These are phyloP conservation scores for Rhinogobius similis DNA, from an alignment of 2,113 vertebrate genomes.

Conservation along the genomic window DNA sequence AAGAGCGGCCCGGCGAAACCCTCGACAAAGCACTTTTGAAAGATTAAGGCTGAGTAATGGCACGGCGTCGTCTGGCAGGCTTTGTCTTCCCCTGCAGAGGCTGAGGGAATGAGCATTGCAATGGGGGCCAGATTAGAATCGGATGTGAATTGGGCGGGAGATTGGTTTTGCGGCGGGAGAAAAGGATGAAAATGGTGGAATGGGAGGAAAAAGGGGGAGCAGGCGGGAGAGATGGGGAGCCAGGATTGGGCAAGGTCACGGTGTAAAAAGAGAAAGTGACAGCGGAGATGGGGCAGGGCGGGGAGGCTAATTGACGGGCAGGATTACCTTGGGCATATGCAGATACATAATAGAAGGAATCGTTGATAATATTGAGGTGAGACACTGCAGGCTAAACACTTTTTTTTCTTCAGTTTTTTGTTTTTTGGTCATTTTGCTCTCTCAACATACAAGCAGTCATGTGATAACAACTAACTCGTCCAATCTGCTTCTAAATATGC, in stretches of 20 bases:
- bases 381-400: too few relatives aligned
- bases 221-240: conserved; percentile 29
- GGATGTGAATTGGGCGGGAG: conserved; percentile 67
- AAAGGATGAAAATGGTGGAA: conserved; percentile 61
- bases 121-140: conserved; percentile 72
- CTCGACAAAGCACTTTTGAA: conserved; percentile 69
- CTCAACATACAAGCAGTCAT: too few relatives aligned
- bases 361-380: not conserved
- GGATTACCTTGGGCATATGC: conserved; percentile 30
- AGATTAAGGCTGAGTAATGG: conserved; percentile 65
- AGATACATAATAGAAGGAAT: not conserved
- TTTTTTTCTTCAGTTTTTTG: too few relatives aligned
- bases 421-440: too few relatives aligned
- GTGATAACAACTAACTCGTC: too few relatives aligned
- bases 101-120: conserved; percentile 54
- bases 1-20: conserved; percentile 51
- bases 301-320: conserved; percentile 30
- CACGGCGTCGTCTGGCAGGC: conserved; percentile 32
- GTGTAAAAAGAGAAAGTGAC: conserved; percentile 41
- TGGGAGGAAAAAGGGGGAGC: conserved; percentile 35
- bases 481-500: too few relatives aligned
- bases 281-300: not conserved
- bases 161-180: conserved; percentile 67
- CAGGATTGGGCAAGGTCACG: conserved; percentile 60
- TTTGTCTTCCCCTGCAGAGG: conserved; percentile 52